Evolutionary conservation across 2,113 vertebrate genomes (phyloP).

Genomic region (Triplophysa rosa): DNA sequence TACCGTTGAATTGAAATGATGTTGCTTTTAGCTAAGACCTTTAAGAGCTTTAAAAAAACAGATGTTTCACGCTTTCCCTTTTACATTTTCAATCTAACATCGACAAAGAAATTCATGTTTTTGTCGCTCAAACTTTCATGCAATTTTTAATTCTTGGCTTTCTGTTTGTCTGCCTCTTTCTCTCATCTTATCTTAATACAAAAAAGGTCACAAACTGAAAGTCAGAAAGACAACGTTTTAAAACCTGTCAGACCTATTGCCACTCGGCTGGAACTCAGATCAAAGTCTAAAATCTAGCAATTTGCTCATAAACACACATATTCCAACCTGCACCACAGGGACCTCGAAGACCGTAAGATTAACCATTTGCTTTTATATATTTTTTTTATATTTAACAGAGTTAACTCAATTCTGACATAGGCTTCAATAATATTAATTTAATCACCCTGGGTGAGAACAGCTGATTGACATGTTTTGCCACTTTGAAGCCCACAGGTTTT

Average conservation of each 20-base stretch:
- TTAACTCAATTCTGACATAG: background rate
- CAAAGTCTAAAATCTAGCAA: constrained; percentile 50
- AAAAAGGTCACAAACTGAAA: constrained; percentile 9
- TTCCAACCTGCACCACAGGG: too few species aligned
- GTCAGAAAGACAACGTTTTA: constrained; percentile 35
- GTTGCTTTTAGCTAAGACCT: constrained; percentile 25
- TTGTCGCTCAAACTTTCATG: too few species aligned
- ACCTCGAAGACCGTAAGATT: too few species aligned
- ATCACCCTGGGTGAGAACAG: constrained; percentile 9
- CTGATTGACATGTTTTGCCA: constrained; percentile 56
- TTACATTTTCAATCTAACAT: too few species aligned
- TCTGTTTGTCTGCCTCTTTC: constrained; percentile 24
- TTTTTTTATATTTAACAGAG: too few species aligned
- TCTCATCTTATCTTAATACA: constrained; percentile 16
- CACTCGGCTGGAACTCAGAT: constrained; percentile 48
- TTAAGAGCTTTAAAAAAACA: constrained; percentile 9
- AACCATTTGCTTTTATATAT: background rate
- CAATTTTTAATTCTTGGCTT: too few species aligned
- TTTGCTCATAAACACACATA: too few species aligned
- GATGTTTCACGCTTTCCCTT: background rate
- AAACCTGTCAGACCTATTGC: constrained; percentile 60
- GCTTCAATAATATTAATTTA: background rate
- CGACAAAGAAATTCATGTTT: too few species aligned
- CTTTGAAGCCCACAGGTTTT: constrained; percentile 35
- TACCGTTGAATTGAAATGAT: background rate